Conservation (phyloP, 2,797 vertebrate genomes). For the Malacoctenus gilli region DNA sequence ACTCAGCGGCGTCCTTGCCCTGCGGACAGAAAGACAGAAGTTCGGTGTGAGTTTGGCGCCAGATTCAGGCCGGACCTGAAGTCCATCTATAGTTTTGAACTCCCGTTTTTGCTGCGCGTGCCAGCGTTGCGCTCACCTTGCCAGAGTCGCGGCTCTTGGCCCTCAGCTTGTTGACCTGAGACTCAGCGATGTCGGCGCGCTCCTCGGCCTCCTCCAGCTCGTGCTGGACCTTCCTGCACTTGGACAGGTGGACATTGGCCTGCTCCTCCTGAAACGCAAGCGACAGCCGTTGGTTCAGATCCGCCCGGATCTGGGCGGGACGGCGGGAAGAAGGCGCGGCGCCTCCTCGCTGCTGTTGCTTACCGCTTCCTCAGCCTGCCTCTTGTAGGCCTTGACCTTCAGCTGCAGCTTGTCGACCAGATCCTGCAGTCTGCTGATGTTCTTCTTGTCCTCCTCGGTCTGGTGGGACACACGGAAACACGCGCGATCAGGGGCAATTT, state of each 20-base stretch:
- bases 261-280: constrained; percentile 58
- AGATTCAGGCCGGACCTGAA: too few species aligned
- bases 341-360: constrained; percentile 59
- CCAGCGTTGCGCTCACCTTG: constrained; percentile 43
- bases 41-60: too few species aligned
- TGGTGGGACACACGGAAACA: neutral
- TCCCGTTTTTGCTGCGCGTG: too few species aligned
- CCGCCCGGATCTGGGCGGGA: too few species aligned
- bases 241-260: constrained; percentile 80
- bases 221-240: constrained; percentile 88
- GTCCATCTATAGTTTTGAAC: too few species aligned
- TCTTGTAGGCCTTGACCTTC: constrained; percentile 89
- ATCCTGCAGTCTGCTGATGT: constrained; percentile 84
- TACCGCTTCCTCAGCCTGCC: constrained; percentile 87
- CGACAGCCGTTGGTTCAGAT: neutral
- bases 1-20: constrained; percentile 63
- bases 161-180: constrained; percentile 91
- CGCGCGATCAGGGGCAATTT: neutral
- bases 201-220: constrained; percentile 90
- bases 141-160: constrained; percentile 73
- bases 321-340: too few species aligned
- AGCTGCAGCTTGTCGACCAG: constrained; percentile 88
- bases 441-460: constrained; percentile 88
- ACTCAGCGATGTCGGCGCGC: constrained; percentile 88
- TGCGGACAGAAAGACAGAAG: constrained; percentile 4